These are phyloP conservation scores for Chamaea fasciata DNA, from an alignment of 2,113 vertebrate genomes.

Conservation along the genomic window DNA sequence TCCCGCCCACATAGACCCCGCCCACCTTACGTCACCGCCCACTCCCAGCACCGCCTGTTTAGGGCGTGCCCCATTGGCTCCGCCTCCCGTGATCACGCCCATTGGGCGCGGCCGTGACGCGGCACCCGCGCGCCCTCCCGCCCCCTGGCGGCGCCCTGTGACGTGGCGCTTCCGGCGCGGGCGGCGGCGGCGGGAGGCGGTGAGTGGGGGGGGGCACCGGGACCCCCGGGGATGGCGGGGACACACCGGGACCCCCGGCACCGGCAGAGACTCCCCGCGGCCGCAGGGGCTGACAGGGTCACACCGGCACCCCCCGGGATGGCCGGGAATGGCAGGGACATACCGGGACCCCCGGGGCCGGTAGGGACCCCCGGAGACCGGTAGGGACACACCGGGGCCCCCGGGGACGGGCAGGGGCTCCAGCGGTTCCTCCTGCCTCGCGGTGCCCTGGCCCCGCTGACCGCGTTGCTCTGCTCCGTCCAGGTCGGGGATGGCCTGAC, in stretches of 20 bases:
- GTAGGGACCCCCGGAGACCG: background rate
- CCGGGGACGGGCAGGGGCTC: background rate
- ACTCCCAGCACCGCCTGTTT: background rate
- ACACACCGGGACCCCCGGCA: background rate
- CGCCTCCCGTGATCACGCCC: fast-evolving
- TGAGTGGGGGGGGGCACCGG: background rate
- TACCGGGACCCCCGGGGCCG: background rate
- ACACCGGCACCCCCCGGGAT: too few species aligned
- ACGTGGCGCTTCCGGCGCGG: background rate
- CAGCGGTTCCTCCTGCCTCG: background rate
- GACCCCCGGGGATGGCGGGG: background rate
- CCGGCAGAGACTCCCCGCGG: background rate
- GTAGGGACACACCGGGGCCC: background rate
- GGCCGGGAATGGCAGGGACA: background rate
- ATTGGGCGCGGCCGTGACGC: background rate
- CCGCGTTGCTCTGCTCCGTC: background rate
- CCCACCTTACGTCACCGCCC: background rate
- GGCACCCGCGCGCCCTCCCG: background rate
- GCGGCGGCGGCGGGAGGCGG: background rate
- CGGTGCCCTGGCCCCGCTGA: background rate
- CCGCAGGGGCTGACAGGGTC: background rate
- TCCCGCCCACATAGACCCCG: background rate
- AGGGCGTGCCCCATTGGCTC: fast-evolving
- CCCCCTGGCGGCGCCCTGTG: background rate
- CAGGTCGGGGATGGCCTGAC: background rate